Evolutionary conservation across 2,888 invertebrate species (phyloP).

Genomic region (Aphelenchoides bicaudatus): DNA sequence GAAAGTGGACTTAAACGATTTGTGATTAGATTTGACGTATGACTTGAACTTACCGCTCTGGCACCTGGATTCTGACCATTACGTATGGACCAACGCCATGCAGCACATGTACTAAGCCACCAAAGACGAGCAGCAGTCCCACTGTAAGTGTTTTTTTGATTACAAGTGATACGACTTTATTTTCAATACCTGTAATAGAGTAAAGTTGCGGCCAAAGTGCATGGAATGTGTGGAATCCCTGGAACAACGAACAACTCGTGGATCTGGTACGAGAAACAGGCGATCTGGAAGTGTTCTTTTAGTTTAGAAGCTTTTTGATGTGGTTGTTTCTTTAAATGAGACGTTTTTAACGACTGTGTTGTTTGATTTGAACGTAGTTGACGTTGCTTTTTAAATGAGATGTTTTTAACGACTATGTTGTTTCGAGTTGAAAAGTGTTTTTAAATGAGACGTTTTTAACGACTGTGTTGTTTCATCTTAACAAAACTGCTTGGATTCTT

Average conservation of each 20-base stretch:
- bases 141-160: constrained; percentile 44
- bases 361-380: constrained; percentile 5
- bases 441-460: too few relatives aligned
- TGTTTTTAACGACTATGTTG: too few relatives aligned
- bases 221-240: constrained; percentile 35
- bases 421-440: too few relatives aligned
- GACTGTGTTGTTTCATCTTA: too few relatives aligned
- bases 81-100: constrained; percentile 27
- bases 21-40: not conserved
- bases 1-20: constrained; percentile 39
- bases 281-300: constrained; percentile 35
- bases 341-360: not conserved
- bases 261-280: constrained; percentile 59
- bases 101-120: constrained; percentile 73
- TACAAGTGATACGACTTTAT: not conserved
- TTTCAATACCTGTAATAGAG: constrained; percentile 63
- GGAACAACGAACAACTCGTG: constrained; percentile 37
- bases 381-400: too few relatives aligned
- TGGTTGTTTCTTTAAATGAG: not conserved
- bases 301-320: not conserved
- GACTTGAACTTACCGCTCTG: constrained; percentile 10
- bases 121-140: constrained; percentile 63
- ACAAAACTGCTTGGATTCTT: too few relatives aligned
- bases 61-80: not conserved
- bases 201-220: constrained; percentile 40